Conservation (phyloP, 2,797 vertebrate species). For the Cossypha caffra region DNA sequence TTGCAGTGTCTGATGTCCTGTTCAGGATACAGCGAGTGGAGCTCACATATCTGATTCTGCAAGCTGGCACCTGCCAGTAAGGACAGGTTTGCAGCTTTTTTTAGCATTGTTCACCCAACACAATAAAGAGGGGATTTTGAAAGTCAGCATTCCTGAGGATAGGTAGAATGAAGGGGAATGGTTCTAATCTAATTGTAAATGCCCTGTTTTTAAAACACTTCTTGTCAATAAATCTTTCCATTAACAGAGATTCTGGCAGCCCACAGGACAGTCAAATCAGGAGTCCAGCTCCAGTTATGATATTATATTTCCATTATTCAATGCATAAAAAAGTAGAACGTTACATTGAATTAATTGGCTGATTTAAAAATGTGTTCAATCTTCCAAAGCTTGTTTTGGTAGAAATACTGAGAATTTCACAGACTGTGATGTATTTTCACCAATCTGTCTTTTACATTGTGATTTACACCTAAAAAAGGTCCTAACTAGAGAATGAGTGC, state of each 20-base stretch:
- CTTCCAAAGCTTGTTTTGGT: neutral
- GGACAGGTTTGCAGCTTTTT: conserved; percentile 10
- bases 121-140: conserved; percentile 2
- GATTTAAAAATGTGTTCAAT: neutral
- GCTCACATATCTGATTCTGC: neutral
- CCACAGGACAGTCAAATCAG: neutral
- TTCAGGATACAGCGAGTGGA: neutral
- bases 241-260: conserved; percentile 29
- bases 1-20: neutral
- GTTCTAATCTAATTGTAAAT: conserved; percentile 68
- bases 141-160: conserved; percentile 42
- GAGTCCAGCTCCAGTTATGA: neutral
- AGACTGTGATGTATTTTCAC: neutral
- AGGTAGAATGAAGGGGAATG: conserved; percentile 59
- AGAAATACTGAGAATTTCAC: neutral
- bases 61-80: neutral
- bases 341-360: neutral
- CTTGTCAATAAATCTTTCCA: conserved; percentile 41
- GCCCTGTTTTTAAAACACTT: conserved; percentile 30
- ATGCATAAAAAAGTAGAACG: neutral
- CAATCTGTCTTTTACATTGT: neutral
- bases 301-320: neutral
- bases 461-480: neutral
- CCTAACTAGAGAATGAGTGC: neutral
- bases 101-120: conserved; percentile 16